A percentile compares a stretch with the other conserved stretches of the same genome.
Conservation (phyloP, 2,797 vertebrate genomes). For the Cryptoprocta ferox region DNA sequence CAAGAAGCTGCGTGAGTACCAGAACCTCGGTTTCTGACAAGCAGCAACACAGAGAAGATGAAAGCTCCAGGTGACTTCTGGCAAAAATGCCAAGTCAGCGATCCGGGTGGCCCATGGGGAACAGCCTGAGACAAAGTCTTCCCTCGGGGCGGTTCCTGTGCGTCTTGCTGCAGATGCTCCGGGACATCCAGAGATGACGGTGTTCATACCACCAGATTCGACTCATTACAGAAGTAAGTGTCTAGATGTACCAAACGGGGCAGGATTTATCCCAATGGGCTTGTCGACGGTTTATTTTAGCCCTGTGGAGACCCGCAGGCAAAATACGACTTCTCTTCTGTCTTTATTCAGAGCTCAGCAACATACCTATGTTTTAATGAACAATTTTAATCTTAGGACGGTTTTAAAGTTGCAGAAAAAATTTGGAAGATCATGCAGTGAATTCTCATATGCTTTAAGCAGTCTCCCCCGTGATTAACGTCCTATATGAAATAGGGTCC, state of each 20-base stretch:
- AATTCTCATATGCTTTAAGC: neutral
- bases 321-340: neutral
- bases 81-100: accelerated
- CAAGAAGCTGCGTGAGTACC: neutral
- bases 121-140: accelerated
- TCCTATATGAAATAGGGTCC: accelerated
- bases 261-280: neutral
- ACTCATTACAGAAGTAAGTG: neutral
- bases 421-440: neutral
- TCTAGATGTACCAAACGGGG: neutral
- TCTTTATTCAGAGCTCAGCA: neutral
- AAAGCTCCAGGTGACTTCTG: accelerated
- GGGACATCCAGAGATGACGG: accelerated
- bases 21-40: accelerated
- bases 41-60: accelerated
- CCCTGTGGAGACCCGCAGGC: neutral
- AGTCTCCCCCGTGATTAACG: neutral
- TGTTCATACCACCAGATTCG: accelerated
- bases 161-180: neutral
- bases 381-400: neutral
- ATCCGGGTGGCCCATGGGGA: accelerated
- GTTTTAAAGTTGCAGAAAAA: neutral
- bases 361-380: neutral
- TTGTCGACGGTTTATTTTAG: neutral
- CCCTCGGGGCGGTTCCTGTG: neutral